A percentile compares a stretch with the other conserved stretches of the same genome.
Evolutionary conservation across 2,797 vertebrate genomes (phyloP).

Genomic region (Lacerta viridis): DNA sequence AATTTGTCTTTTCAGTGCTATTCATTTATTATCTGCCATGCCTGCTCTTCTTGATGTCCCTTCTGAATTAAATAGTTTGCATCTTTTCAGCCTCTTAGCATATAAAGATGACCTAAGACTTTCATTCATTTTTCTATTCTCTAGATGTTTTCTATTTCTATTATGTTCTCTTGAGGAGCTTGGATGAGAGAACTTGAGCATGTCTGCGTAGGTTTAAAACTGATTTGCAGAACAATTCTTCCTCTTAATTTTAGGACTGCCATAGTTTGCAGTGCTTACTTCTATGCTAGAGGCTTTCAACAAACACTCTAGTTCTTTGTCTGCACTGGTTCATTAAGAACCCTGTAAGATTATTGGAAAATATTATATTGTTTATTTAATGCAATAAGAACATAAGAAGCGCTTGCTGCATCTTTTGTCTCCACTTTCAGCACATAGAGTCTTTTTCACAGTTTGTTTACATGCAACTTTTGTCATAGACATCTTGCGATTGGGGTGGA

Average conservation of each 20-base stretch:
- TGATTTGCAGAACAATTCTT: background rate
- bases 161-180: background rate
- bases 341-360: background rate
- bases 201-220: background rate
- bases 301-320: background rate
- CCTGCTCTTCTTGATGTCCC: background rate
- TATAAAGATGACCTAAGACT: background rate
- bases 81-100: background rate
- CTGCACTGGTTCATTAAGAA: background rate
- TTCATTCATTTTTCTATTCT: background rate
- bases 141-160: background rate
- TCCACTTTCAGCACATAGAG: too few relatives aligned
- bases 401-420: too few relatives aligned
- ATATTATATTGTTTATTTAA: background rate
- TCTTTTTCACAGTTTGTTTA: too few relatives aligned
- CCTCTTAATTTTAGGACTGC: background rate
- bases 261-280: background rate
- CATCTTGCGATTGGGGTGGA: too few relatives aligned
- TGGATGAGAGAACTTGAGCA: background rate
- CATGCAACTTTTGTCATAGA: too few relatives aligned
- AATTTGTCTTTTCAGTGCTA: background rate
- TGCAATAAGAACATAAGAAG: too few relatives aligned
- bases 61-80: background rate
- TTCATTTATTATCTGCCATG: constrained; percentile 9
- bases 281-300: background rate